These are phyloP conservation scores for Ennomos erosarius DNA, from an alignment of 2,888 invertebrate genomes.

Conservation along the genomic window DNA sequence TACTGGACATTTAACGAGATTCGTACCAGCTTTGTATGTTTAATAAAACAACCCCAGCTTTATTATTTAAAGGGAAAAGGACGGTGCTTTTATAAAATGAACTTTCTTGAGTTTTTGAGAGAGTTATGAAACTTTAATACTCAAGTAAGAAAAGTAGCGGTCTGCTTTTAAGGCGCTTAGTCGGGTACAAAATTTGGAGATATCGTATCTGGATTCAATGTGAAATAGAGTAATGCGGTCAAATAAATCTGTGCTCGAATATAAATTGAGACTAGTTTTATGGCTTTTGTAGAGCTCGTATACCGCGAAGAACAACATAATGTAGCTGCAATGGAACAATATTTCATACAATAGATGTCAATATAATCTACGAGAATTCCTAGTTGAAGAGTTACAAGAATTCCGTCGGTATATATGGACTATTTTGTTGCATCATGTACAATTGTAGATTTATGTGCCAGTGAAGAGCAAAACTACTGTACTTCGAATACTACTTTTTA, in stretches of 20 bases:
- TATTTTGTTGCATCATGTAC: too few relatives aligned
- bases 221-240: constrained; percentile 26
- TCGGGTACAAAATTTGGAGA: constrained; percentile 5
- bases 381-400: constrained; percentile 9
- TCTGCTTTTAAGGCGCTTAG: too few relatives aligned
- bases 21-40: constrained; percentile 26
- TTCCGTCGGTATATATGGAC: too few relatives aligned
- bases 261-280: constrained; percentile 41
- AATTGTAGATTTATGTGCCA: too few relatives aligned
- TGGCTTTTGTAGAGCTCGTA: constrained; percentile 38
- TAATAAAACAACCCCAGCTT: constrained; percentile 29
- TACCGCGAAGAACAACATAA: constrained; percentile 43
- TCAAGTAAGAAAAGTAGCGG: neutral
- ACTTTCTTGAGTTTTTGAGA: neutral
- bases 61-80: constrained; percentile 35
- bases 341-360: constrained; percentile 34
- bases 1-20: constrained; percentile 35
- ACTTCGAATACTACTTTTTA: too few relatives aligned
- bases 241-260: constrained; percentile 26
- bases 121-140: constrained; percentile 1
- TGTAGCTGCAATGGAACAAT: constrained; percentile 31
- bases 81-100: constrained; percentile 13
- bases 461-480: too few relatives aligned
- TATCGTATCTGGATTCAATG: constrained; percentile 7
- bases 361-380: constrained; percentile 30